These are phyloP conservation scores for Aythya baeri DNA, from an alignment of 2,113 vertebrate genomes.

Conservation along the genomic window DNA sequence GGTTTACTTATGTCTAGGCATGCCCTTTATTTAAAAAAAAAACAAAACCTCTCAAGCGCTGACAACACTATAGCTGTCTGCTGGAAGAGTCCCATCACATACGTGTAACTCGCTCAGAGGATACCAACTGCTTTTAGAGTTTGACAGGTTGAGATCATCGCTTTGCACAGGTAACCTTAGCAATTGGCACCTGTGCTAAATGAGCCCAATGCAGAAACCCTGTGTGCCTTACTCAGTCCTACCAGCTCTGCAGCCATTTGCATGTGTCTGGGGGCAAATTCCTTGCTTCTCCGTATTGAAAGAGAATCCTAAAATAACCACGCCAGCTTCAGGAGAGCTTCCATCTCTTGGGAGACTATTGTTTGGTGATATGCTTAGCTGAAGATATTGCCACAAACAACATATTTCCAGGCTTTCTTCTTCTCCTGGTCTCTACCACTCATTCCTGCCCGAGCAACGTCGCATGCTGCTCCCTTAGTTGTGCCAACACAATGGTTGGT, in stretches of 20 bases:
- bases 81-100: constrained; percentile 23
- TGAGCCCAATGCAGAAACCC: background rate
- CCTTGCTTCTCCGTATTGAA: constrained; percentile 47
- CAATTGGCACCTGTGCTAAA: constrained; percentile 53
- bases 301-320: constrained; percentile 63
- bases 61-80: constrained; percentile 39
- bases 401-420: constrained; percentile 50
- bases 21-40: constrained; percentile 44
- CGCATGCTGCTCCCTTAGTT: background rate
- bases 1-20: constrained; percentile 67
- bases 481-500: constrained; percentile 46
- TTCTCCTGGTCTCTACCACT: constrained; percentile 48
- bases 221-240: background rate
- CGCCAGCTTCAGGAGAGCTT: constrained; percentile 60
- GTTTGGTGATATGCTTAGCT: constrained; percentile 66
- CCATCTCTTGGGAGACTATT: constrained; percentile 66
- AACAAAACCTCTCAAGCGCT: background rate
- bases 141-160: constrained; percentile 33
- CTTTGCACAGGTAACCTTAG: constrained; percentile 46
- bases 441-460: constrained; percentile 47
- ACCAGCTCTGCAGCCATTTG: constrained; percentile 23
- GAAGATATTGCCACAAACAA: constrained; percentile 63
- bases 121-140: constrained; percentile 9
- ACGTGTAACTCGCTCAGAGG: background rate
- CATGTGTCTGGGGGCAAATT: constrained; percentile 62